Base-by-base conservation (phyloP, 1,140 invertebrate species). In the Drosophila subobscura region DNA sequence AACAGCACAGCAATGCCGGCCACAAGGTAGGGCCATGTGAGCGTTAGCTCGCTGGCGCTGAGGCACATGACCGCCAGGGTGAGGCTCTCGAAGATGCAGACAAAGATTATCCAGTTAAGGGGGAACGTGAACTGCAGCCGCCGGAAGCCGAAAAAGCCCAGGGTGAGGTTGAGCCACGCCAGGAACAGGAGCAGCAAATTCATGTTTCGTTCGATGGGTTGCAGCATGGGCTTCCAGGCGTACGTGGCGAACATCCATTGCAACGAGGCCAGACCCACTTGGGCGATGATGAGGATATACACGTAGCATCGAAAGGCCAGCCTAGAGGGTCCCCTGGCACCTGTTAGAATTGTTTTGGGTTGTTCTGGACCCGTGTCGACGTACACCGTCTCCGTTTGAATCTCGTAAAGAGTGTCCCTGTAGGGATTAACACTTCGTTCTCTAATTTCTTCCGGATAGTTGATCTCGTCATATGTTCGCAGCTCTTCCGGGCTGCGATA, bases 61-160 rank as follows among this genome's bases (percentile, higher is more conserved):
- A 85, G 16, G 23, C 56, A 65, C 25, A 75, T 46, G 3, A 77
- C 42, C 5, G 86, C 22, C 47, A 85, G 47, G 0, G 81, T 77
- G 3, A 85, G 58, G 25, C 73, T 61, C 51, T 85, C 81, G 20
- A 77, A 85, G 22, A 81, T 66, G 70, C 58, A 71, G 1, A 29
- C 44, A 27, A 83, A 75, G 4, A 84, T 7, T 8, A 83, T 74
- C 79, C 79, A 83, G n/a, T 83, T 83, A 1, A 75, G 22, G 12
- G 79, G 79, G 4, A 22, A 65, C 1, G 20, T 63, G n/a, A 55
- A 33, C 46, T 84, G 79, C 50, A 83, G 45, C 1, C 81, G 60
- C n/a, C 81, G 83, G 7, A 85, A 85, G 2, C 83, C 83, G 3
- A 81, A 14, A 33, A 75, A 83, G 8, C 40, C 49, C 20, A 71